Percentiles rank a stretch among this genome's conserved stretches.
Evolutionary conservation across 2,888 invertebrate species (phyloP).

Genomic region (Tenthredo amoena): DNA sequence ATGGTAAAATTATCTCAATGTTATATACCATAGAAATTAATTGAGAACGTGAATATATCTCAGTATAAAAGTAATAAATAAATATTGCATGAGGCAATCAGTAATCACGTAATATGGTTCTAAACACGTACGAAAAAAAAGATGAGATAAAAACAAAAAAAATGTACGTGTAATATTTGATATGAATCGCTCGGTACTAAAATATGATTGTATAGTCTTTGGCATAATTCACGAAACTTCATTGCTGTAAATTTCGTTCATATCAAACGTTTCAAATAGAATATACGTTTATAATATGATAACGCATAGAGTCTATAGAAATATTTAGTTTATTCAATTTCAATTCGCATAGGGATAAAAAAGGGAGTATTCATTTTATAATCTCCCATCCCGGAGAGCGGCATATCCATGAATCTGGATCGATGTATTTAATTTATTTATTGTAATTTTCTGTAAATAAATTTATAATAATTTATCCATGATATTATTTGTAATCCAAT

Average conservation of each 20-base stretch:
- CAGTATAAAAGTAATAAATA: neutral
- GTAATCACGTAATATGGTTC: conserved; percentile 30
- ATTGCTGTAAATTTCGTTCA: neutral
- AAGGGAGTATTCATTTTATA: neutral
- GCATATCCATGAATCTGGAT: conserved; percentile 24
- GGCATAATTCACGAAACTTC: neutral
- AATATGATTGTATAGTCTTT: conserved; percentile 1
- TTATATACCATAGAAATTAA: conserved; percentile 4
- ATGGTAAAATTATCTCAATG: conserved; percentile 7
- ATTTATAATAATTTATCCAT: conserved; percentile 57
- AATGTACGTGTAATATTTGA: conserved; percentile 3
- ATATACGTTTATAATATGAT: neutral
- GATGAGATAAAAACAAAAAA: neutral
- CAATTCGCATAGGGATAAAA: neutral
- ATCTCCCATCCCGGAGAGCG: conserved; percentile 4
- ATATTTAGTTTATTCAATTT: conserved; percentile 25
- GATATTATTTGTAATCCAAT: neutral
- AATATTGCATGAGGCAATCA: conserved; percentile 49
- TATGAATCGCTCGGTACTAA: neutral
- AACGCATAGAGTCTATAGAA: neutral
- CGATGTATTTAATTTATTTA: conserved; percentile 62
- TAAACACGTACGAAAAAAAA: neutral
- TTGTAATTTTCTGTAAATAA: conserved; percentile 71
- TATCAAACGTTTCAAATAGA: neutral
- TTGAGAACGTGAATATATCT: conserved; percentile 5